Conservation (phyloP, 2,797 vertebrate genomes). For the Rhinatrema bivittatum region DNA sequence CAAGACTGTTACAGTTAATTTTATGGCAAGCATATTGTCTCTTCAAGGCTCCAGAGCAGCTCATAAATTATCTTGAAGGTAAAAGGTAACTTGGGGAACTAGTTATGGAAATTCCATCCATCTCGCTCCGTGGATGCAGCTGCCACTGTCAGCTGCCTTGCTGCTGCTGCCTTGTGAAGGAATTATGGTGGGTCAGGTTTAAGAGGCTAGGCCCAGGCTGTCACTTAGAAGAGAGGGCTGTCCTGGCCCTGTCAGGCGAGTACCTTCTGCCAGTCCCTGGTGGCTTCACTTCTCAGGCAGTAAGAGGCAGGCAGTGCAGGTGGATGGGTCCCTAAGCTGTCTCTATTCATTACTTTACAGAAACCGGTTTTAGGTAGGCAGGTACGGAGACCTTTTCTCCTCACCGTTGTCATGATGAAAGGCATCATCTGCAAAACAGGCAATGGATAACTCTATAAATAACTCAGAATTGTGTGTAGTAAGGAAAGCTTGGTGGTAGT, state of each 20-base stretch:
- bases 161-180: conserved; percentile 64
- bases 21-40: conserved; percentile 99
- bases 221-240: conserved; percentile 78
- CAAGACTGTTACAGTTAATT: conserved; percentile 94
- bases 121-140: conserved; percentile 94
- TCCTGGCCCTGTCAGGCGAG: conserved; percentile 76
- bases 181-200: conserved; percentile 80
- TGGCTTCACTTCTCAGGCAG: conserved; percentile 53
- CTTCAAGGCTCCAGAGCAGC: conserved; percentile 89
- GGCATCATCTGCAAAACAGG: conserved; percentile 54
- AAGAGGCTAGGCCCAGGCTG: conserved; percentile 76
- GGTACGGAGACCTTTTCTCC: conserved; percentile 81
- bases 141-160: conserved; percentile 89
- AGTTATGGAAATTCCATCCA: conserved; percentile 99
- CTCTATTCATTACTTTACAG: conserved; percentile 91
- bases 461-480: conserved; percentile 4
- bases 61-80: conserved; percentile 99
- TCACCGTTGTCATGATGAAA: conserved; percentile 80
- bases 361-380: conserved; percentile 78
- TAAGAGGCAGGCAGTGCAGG: conserved; percentile 64
- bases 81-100: conserved; percentile 96
- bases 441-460: conserved; percentile 50
- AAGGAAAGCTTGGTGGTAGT: not conserved
- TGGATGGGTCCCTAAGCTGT: conserved; percentile 85
- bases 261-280: conserved; percentile 66